Conservation (phyloP, 2,888 invertebrate species). For the Leptodirus hochenwartii region DNA sequence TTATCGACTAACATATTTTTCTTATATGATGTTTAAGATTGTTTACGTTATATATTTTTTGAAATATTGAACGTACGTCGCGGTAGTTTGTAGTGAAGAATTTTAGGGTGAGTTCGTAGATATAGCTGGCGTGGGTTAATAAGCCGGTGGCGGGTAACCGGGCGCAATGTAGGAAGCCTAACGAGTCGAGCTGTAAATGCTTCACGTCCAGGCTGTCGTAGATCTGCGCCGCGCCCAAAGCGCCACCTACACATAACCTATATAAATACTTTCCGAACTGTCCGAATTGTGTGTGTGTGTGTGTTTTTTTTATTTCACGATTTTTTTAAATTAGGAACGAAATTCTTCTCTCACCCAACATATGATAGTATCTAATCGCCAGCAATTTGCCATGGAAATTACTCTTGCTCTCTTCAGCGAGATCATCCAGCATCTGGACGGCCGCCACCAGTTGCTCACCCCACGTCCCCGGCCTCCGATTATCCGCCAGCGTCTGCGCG, state of each 20-base stretch:
- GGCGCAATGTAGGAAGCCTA: constrained; percentile 70
- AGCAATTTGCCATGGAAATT: constrained; percentile 82
- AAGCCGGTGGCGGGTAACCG: constrained; percentile 56
- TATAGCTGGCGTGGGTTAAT: constrained; percentile 44
- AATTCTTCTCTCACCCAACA: constrained; percentile 47
- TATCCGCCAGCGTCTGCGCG: constrained; percentile 45
- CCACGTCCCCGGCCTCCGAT: constrained; percentile 32
- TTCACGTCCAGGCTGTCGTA: constrained; percentile 75
- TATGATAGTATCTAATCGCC: constrained; percentile 63
- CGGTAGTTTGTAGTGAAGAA: constrained; percentile 80
- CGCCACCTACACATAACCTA: constrained; percentile 49
- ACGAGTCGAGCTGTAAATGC: constrained; percentile 81
- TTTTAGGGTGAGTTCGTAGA: constrained; percentile 58
- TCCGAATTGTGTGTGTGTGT: too few species aligned
- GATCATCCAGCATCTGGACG: too few species aligned
- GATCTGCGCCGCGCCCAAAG: constrained; percentile 56
- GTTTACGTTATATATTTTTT: too few species aligned
- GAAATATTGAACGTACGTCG: constrained; percentile 43
- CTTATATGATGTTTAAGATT: too few species aligned
- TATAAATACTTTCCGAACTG: too few species aligned
- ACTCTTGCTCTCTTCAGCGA: constrained; percentile 69
- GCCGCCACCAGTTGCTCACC: constrained; percentile 25
- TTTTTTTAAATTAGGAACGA: too few species aligned
- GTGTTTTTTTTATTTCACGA: too few species aligned
- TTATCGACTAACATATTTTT: too few species aligned